Evolutionary conservation across 2,797 vertebrate genomes (phyloP).

Genomic region (Myripristis murdjan): DNA sequence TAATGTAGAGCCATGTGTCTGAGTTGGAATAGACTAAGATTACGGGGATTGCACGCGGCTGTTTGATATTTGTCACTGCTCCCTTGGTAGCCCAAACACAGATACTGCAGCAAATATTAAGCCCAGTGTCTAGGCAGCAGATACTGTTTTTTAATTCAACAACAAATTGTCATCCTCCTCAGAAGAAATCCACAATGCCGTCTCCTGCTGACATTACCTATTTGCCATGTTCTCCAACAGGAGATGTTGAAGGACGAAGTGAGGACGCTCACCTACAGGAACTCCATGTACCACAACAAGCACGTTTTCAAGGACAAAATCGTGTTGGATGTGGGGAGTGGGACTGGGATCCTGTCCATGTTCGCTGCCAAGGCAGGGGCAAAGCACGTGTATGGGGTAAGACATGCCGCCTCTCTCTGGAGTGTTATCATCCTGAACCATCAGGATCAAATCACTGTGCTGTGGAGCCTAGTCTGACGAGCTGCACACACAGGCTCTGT

Average conservation of each 20-base stretch:
- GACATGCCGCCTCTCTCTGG: constrained; percentile 47
- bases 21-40: constrained; percentile 28
- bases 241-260: constrained; percentile 93
- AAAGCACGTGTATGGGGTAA: constrained; percentile 94
- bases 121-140: background rate
- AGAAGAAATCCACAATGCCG: constrained; percentile 4
- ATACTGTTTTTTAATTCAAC: background rate
- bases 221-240: background rate
- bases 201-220: constrained; percentile 22
- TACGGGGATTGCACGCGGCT: constrained; percentile 15
- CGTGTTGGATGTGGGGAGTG: constrained; percentile 97
- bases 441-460: constrained; percentile 28
- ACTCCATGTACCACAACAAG: constrained; percentile 99
- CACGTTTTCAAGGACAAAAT: constrained; percentile 98
- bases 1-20: constrained; percentile 21
- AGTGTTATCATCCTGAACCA: constrained; percentile 23
- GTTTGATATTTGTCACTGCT: constrained; percentile 23
- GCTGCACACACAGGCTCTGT: constrained; percentile 16
- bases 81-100: background rate
- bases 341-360: constrained; percentile 98
- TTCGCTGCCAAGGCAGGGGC: constrained; percentile 98
- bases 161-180: background rate
- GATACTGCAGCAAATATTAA: constrained; percentile 19
- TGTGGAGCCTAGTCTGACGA: constrained; percentile 4
- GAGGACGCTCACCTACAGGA: constrained; percentile 96